Conservation (phyloP, 2,797 vertebrate genomes). For the Acanthis flammea region DNA sequence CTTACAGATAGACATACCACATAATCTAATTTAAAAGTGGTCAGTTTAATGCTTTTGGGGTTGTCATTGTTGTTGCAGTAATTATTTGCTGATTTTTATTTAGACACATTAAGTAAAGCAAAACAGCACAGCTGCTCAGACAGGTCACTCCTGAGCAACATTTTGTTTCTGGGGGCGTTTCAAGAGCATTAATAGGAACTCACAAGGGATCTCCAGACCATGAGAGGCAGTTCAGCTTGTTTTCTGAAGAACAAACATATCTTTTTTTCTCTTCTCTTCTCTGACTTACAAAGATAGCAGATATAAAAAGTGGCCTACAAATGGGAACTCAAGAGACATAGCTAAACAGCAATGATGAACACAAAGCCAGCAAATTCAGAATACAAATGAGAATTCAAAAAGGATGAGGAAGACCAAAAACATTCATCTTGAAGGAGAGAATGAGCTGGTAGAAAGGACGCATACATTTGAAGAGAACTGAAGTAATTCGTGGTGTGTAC, state of each 20-base stretch:
- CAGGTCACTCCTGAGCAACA: not conserved
- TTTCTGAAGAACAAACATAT: not conserved
- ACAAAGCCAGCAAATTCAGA: not conserved
- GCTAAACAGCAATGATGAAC: not conserved
- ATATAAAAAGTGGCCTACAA: not conserved
- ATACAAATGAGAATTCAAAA: not conserved
- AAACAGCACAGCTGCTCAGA: not conserved
- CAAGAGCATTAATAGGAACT: not conserved
- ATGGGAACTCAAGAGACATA: not conserved
- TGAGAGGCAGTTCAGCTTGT: not conserved
- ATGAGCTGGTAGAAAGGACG: not conserved
- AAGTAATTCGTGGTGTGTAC: not conserved
- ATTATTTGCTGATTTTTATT: not conserved
- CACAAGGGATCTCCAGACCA: not conserved
- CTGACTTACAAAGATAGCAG: not conserved
- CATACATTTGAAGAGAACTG: not conserved
- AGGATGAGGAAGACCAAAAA: not conserved
- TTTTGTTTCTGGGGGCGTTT: not conserved
- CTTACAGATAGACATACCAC: not conserved
- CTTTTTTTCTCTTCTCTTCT: not conserved
- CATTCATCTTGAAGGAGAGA: not conserved
- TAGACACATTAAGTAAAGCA: not conserved
- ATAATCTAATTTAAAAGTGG: not conserved
- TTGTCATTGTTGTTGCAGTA: not conserved
- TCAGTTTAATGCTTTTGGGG: not conserved